Percentiles rank a stretch among this genome's conserved stretches.
These are phyloP conservation scores for Drosophila pseudoobscura DNA, from an alignment of 1,140 invertebrate genomes.

Conservation along the genomic window DNA sequence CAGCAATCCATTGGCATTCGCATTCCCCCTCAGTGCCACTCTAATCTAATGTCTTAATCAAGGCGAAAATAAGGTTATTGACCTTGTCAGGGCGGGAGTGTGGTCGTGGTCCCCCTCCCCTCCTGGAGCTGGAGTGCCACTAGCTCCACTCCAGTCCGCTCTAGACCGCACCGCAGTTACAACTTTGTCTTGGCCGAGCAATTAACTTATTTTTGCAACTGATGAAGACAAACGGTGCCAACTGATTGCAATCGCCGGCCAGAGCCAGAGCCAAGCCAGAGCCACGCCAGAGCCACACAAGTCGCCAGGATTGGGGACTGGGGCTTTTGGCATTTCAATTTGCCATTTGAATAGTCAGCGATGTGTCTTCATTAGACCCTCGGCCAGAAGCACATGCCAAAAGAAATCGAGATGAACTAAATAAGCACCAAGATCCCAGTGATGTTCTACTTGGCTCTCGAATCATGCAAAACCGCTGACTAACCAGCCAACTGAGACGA, in stretches of 20 bases:
- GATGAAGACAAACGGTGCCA: constrained; percentile 75
- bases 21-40: constrained; percentile 16
- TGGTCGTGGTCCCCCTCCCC: constrained; percentile 10
- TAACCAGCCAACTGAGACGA: constrained; percentile 50
- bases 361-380: constrained; percentile 24
- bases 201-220: constrained; percentile 75
- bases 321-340: constrained; percentile 35
- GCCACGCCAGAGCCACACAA: constrained; percentile 54
- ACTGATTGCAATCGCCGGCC: constrained; percentile 65
- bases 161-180: constrained; percentile 15
- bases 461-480: constrained; percentile 57
- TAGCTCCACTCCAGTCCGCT: constrained; percentile 1
- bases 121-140: constrained; percentile 16
- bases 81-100: constrained; percentile 52
- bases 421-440: neutral
- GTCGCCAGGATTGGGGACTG: constrained; percentile 14
- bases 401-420: constrained; percentile 1
- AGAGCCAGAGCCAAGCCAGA: neutral
- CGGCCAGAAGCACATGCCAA: constrained; percentile 35
- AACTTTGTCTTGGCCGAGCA: constrained; percentile 51
- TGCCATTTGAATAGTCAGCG: constrained; percentile 33
- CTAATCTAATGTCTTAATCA: constrained; percentile 68
- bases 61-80: constrained; percentile 58
- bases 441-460: constrained; percentile 48
- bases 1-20: constrained; percentile 47